Percentiles rank a stretch among this genome's conserved stretches.
These are phyloP conservation scores for Drosophila sp. DNA, from an alignment of 1,140 invertebrate genomes.

Conservation along the genomic window DNA sequence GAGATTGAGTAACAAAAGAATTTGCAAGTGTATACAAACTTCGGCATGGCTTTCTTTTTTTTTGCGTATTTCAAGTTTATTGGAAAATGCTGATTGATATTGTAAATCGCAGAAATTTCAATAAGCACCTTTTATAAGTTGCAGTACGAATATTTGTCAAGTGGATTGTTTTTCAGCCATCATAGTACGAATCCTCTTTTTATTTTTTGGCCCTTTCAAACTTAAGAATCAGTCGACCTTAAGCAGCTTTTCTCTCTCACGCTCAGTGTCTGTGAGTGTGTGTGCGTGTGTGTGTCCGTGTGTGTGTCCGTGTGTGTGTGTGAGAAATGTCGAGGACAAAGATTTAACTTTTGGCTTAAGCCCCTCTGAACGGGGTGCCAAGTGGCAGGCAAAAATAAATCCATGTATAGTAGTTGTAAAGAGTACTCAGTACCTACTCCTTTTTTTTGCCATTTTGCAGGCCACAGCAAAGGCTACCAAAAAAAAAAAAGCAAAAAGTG, in stretches of 20 bases:
- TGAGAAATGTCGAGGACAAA: slow-evolving; percentile 51
- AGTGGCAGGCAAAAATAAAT: slow-evolving; percentile 35
- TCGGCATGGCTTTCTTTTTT: no score
- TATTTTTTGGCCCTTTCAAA: background rate
- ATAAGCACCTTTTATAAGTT: slow-evolving; percentile 5
- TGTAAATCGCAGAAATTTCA: background rate
- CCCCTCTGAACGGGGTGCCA: slow-evolving; percentile 29
- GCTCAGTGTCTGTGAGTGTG: slow-evolving; percentile 8
- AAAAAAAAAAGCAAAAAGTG: background rate
- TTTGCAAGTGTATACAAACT: no score
- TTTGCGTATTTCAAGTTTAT: no score
- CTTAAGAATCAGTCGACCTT: slow-evolving; percentile 50
- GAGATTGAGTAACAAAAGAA: no score
- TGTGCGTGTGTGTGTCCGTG: slow-evolving; percentile 15
- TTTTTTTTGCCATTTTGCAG: background rate
- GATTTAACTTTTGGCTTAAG: slow-evolving; percentile 47
- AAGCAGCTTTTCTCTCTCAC: slow-evolving; percentile 53
- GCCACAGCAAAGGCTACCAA: slow-evolving; percentile 32
- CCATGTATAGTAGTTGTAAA: slow-evolving; percentile 25
- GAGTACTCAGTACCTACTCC: background rate
- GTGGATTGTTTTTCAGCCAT: slow-evolving; percentile 63
- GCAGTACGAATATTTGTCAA: slow-evolving; percentile 45
- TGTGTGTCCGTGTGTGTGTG: slow-evolving; percentile 12
- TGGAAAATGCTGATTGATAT: background rate
- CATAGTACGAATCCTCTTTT: slow-evolving; percentile 43